Evolutionary conservation across 2,113 vertebrate genomes (phyloP), one percentile per base, ranked within the genome.

Genomic region (Bombycilla garrulus): DNA sequence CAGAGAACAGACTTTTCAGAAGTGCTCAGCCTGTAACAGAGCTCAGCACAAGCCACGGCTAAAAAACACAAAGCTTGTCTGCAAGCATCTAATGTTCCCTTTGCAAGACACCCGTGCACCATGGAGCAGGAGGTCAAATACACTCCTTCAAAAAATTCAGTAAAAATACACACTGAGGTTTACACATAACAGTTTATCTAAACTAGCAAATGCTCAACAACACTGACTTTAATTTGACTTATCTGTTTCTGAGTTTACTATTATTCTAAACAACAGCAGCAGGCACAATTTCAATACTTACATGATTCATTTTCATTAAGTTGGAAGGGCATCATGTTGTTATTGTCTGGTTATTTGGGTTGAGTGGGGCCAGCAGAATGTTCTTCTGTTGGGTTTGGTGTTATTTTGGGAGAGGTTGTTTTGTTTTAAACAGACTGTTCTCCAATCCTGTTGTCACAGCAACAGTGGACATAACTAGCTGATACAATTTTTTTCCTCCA

Each of bases 391-490:
- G 73, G 25, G 10, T 86, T 86, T 69, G 18, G n/a, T 7, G 76
- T 56, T 95, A 86, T 92, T 95, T 90, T 23, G 28, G 76, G 62
- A 90, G 23, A 58, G 28, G 26, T 50, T 89, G 62, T 81, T 92
- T 89, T 92, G 80, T 80, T 95, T 95, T 82, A 82, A 86, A 91
- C 81, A 84, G 87, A 69, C 35, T 90, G 69, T 96, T 93, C 82
- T 95, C 67, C 91, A 69, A 70, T 85, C 67, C 73, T 95, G 95
- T 98, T 97, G 96, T 97, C 97, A 97, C 88, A 97, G 96, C 92
- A 96, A 97, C 95, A 79, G 89, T 93, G 92, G 96, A 56, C 82
- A 91, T 91, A 54, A 45, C 74, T 86, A 90, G 92, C 81, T 96
- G 74, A 83, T 81, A 95, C 54, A 50, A 3, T 86, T 91, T 92